phyloP scores from a whole-genome alignment of 2,797 vertebrate genomes.

The Sandelia bainsii region DNA sequence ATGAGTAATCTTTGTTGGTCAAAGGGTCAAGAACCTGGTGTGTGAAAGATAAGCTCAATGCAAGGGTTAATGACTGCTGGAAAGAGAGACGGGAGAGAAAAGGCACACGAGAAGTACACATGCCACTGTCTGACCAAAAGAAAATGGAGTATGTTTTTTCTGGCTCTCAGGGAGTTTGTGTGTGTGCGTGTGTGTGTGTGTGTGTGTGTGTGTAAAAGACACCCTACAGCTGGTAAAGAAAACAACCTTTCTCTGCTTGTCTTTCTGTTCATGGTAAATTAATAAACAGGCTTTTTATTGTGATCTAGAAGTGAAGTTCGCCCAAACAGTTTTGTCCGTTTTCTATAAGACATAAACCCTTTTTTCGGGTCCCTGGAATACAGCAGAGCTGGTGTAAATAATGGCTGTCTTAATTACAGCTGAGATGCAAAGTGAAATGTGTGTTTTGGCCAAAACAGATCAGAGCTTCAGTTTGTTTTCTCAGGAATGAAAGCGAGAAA shows the following conservation, averaged over 20 bases:
- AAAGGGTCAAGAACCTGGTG: slow-evolving; percentile 72
- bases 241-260: slow-evolving; percentile 16
- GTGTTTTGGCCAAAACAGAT: slow-evolving; percentile 44
- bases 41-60: slow-evolving; percentile 72
- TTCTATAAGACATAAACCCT: slow-evolving; percentile 11
- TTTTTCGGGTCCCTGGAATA: slow-evolving; percentile 30
- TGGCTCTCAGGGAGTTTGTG: background rate
- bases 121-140: too few species aligned
- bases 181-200: background rate
- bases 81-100: slow-evolving; percentile 38
- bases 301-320: slow-evolving; percentile 19
- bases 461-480: slow-evolving; percentile 17
- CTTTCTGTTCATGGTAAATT: slow-evolving; percentile 33
- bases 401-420: slow-evolving; percentile 58
- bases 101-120: background rate
- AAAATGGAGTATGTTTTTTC: background rate
- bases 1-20: slow-evolving; percentile 75
- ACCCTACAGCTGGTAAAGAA: background rate
- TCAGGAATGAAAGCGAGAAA: slow-evolving; percentile 11
- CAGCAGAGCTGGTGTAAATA: slow-evolving; percentile 20
- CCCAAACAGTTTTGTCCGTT: slow-evolving; percentile 8
- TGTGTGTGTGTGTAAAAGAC: background rate
- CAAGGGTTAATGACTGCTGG: slow-evolving; percentile 74
- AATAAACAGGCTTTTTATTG: slow-evolving; percentile 34
- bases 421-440: slow-evolving; percentile 37